A percentile compares a stretch with the other conserved stretches of the same genome.
Evolutionary conservation across 2,113 vertebrate genomes (phyloP).

Genomic region (Anthoscopus minutus): DNA sequence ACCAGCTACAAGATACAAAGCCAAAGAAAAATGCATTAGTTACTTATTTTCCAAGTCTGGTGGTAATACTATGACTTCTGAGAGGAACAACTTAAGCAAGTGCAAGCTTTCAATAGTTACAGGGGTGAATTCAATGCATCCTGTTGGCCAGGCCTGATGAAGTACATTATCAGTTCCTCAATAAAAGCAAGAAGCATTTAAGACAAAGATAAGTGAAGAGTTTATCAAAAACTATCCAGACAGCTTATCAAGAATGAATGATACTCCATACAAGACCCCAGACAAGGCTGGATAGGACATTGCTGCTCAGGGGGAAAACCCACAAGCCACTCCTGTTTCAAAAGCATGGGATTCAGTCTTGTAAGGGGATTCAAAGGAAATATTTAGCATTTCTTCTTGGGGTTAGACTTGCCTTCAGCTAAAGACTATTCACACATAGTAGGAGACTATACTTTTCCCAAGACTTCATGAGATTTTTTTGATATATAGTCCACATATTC

Average conservation of each 20-base stretch:
- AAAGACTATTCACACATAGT: not conserved
- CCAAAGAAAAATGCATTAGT: not conserved
- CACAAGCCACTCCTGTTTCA: not conserved
- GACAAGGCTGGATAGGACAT: not conserved
- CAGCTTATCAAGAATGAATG: not conserved
- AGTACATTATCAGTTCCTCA: not conserved
- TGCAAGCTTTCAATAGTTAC: not conserved
- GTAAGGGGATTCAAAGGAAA: not conserved
- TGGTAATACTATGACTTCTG: not conserved
- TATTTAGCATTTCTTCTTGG: not conserved
- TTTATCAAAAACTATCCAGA: not conserved
- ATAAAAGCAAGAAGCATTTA: not conserved
- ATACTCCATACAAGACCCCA: no score
- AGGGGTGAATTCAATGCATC: not conserved
- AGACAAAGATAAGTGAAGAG: not conserved
- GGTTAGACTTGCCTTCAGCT: not conserved
- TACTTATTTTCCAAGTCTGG: not conserved
- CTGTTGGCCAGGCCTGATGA: not conserved
- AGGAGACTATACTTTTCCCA: not conserved
- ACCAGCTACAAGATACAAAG: constrained; percentile 77
- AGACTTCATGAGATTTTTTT: not conserved
- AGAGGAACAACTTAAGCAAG: not conserved
- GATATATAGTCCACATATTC: not conserved
- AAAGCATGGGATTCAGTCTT: not conserved
- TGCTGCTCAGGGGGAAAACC: not conserved